Percentiles rank a stretch among this genome's conserved stretches.
Conservation (phyloP, 2,888 invertebrate genomes). For the Zygogramma bicolorata region DNA sequence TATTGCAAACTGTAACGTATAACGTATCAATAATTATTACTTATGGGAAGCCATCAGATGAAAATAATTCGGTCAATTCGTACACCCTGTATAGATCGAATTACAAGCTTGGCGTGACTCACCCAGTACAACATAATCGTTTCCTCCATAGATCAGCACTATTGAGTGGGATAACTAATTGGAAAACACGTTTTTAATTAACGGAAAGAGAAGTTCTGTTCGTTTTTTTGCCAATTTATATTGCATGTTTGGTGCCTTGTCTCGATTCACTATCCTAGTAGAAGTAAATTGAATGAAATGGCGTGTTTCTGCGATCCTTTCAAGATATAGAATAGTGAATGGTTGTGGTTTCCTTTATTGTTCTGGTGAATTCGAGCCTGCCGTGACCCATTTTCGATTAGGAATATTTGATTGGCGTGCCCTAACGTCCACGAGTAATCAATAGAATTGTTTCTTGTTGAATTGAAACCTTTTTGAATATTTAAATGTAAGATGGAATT, state of each 20-base stretch:
- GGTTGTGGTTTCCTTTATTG: not conserved
- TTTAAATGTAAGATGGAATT: too few species aligned
- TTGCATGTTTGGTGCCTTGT: constrained; percentile 29
- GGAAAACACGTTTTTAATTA: constrained; percentile 39
- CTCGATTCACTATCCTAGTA: constrained; percentile 15
- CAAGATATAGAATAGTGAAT: not conserved
- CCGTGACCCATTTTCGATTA: not conserved
- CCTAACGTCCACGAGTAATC: too few species aligned
- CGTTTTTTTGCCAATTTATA: constrained; percentile 32
- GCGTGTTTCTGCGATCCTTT: not conserved
- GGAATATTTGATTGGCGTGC: too few species aligned
- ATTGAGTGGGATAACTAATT: constrained; percentile 32
- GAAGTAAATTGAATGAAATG: constrained; percentile 1
- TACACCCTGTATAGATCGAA: not conserved
- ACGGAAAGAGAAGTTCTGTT: constrained; percentile 19
- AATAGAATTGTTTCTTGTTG: too few species aligned
- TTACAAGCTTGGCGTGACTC: not conserved
- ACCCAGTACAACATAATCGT: constrained; percentile 12
- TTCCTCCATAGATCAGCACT: constrained; percentile 13
- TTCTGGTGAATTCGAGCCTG: not conserved
- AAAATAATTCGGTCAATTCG: too few species aligned
- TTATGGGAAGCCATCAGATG: too few species aligned
- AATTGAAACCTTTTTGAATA: too few species aligned
- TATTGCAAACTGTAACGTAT: too few species aligned
- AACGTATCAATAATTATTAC: too few species aligned